Base-by-base conservation (phyloP, 92 coral and sea anemone species). In the Anthopleura xanthogrammica region DNA sequence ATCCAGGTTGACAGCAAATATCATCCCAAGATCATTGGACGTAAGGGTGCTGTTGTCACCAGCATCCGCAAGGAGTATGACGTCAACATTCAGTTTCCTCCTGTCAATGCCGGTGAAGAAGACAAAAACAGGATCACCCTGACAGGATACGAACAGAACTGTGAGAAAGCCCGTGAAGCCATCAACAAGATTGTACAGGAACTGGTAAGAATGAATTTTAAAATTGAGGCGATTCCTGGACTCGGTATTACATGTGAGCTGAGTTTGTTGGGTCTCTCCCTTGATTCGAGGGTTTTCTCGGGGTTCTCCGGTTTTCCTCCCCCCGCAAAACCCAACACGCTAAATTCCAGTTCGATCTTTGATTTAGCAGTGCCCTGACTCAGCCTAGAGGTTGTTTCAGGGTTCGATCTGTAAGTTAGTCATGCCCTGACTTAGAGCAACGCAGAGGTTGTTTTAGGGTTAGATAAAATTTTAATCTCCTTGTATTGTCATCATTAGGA, bases 21-120 rank as follows among this genome's bases (percentile, higher is more conserved):
- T 75, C 99, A 97, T 75, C 98, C 99, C 2, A 97, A 97, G 91
- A 97, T 97, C 90, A 97, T 97, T 23, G 99, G 99, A 17, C 98
- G 98, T 16, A 92, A 89, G 55, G 99, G 99, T 4, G 89, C 80
- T 12, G 95, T 97, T 64, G 90, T 97, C 40, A 95, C 93, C 84
- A 92, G 91, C 74, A 97, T 97, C 60, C 99, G 99, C 46, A 87
- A 78, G 16, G 95, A 97, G 43, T 98, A 94, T 70, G 97, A 80
- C 3, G 98, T 97, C 40, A 92, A 90, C 74, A 97, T 97, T 78
- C 99, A 97, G 88, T 91, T 97, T 73, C 98, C 99, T 4, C 81
- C 92, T 1, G 79, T 83, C 80, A 90, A 89, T 60, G 88, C 86
- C 6, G 83, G 72, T 1, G 97, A 89, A 9, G 83, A 87, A 14